Base-by-base conservation (phyloP, 2,888 invertebrate genomes). In the Ectobius pallidus region DNA sequence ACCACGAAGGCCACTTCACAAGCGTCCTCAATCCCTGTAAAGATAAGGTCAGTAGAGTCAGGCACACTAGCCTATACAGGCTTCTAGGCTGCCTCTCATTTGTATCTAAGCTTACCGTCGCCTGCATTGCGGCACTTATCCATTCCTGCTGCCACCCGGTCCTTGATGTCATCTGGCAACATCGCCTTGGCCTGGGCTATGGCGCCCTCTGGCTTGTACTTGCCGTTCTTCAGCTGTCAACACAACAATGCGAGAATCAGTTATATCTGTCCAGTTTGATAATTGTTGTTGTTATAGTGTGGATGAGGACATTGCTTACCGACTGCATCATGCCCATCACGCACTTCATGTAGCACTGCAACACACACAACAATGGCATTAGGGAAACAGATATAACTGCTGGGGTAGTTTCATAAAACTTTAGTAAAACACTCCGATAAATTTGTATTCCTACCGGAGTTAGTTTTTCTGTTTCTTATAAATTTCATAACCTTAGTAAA, bases 331-430 rank as follows among this genome's bases (percentile, higher is more conserved):
- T 71, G 20, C 62, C 62, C 46, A 63, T 49, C 18, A 71, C 49
- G 22, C 71, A 71, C 20, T 71, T 71, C 32, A 42, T 62, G 63
- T 71, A 71, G 49, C 71, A 71, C 71, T 71, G 71, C 9, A 63
- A 61, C 16, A 34, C n/a, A 34, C 30, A 44, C 34, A 30, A 63
- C 27, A 1, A 30, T 6, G 25, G 1, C 22, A 16, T 39, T 58
- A 34, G 30, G 27, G 34, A 7, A 11, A 34, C 34, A 7, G 34
- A 7, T 34, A n/a, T 34, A 6, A 34, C 11, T 34, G 34, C n/a
- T n/a, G n/a, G n/a, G n/a, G n/a, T n/a, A n/a, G n/a, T n/a, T n/a
- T n/a, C n/a, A n/a, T n/a, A n/a, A n/a, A n/a, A n/a, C n/a, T n/a
- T n/a, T n/a, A n/a, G n/a, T n/a, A n/a, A n/a, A n/a, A n/a, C n/a